These are phyloP conservation scores for Aphelinus certus DNA, from an alignment of 1,140 invertebrate genomes.

Conservation along the genomic window DNA sequence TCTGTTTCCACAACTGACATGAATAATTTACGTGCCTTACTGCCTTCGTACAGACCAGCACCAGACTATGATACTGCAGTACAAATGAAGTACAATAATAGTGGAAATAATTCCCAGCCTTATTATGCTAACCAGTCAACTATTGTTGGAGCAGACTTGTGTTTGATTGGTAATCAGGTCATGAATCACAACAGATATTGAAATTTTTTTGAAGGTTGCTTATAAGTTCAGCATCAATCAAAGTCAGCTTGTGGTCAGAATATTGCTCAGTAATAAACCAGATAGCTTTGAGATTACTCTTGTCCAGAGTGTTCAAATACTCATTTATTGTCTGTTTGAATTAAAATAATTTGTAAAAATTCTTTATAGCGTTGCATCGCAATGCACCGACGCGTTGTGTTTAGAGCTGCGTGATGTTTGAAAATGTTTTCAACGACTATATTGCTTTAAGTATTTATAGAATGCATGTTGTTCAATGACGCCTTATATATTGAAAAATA, in stretches of 20 bases:
- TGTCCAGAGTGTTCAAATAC: not conserved
- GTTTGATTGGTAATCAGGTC: constrained; percentile 51
- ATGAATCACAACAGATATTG: constrained; percentile 55
- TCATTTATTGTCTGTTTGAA: constrained; percentile 17
- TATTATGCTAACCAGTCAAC: constrained; percentile 64
- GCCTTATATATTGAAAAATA: too few relatives aligned
- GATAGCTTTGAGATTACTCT: not conserved
- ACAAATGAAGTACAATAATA: constrained; percentile 76
- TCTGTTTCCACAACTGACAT: constrained; percentile 64
- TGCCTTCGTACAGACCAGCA: constrained; percentile 90
- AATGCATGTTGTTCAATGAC: not conserved
- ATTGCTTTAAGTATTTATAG: constrained; percentile 29
- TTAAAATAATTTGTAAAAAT: constrained; percentile 6
- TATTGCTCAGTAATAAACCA: too few relatives aligned
- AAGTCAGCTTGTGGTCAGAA: too few relatives aligned
- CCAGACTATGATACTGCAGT: constrained; percentile 95
- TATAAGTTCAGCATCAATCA: not conserved
- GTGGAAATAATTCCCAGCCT: constrained; percentile 57
- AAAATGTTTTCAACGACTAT: constrained; percentile 39
- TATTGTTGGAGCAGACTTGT: constrained; percentile 60
- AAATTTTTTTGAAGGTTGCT: constrained; percentile 3
- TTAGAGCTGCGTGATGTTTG: constrained; percentile 18
- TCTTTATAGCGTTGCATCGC: not conserved
- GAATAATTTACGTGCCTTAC: constrained; percentile 72
- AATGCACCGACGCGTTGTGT: not conserved